These are phyloP conservation scores for Pempheris klunzingeri DNA, from an alignment of 2,797 vertebrate species.

Conservation along the genomic window DNA sequence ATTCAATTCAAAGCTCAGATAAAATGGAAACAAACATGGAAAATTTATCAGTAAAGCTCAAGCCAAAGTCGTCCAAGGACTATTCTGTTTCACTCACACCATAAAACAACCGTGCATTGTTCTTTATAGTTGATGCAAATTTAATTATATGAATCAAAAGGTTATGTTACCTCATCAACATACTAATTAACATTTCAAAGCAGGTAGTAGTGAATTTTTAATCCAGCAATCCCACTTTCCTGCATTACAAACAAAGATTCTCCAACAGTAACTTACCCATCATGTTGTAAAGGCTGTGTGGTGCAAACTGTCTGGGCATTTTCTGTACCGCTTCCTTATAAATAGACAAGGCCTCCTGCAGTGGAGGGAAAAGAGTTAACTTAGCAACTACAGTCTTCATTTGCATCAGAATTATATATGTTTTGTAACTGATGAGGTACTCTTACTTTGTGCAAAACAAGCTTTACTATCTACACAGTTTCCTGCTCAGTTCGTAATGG, in stretches of 20 bases:
- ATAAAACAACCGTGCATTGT: neutral
- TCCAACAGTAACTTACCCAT: conserved; percentile 88
- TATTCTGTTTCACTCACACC: neutral
- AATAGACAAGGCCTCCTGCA: conserved; percentile 80
- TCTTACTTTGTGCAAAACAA: conserved; percentile 14
- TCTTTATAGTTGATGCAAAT: neutral
- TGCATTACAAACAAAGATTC: conserved; percentile 9
- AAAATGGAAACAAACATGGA: conserved; percentile 34
- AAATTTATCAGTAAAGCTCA: conserved; percentile 1
- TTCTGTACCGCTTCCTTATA: conserved; percentile 93
- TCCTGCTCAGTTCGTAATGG: neutral
- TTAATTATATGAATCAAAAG: neutral
- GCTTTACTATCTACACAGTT: neutral
- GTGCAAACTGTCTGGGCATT: conserved; percentile 96
- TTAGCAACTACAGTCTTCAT: conserved; percentile 13
- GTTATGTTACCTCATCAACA: neutral
- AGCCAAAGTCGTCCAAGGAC: neutral
- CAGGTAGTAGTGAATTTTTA: neutral
- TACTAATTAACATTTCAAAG: conserved; percentile 39
- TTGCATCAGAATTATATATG: conserved; percentile 15
- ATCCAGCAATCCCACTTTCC: neutral
- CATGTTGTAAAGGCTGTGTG: conserved; percentile 98
- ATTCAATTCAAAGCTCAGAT: conserved; percentile 25
- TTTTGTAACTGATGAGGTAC: conserved; percentile 13
- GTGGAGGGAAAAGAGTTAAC: neutral